A percentile compares a stretch with the other conserved stretches of the same genome.
Conservation (phyloP, 1,140 invertebrate genomes). For the Orchestia grillus region DNA sequence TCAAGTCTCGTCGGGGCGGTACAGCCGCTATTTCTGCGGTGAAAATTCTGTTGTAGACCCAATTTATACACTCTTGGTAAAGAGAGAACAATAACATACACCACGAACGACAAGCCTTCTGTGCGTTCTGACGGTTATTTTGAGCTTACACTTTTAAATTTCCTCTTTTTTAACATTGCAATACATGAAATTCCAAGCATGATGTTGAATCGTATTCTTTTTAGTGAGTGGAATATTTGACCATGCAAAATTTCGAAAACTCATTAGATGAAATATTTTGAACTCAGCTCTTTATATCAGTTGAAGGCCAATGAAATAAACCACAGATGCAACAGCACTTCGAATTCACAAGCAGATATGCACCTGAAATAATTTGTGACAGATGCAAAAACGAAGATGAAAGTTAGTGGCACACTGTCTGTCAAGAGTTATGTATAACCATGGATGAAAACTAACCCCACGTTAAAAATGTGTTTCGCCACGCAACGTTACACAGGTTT, state of each 20-base stretch:
- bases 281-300: neutral
- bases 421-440: neutral
- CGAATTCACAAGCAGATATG: neutral
- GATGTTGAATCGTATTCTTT: too few species aligned
- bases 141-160: too few species aligned
- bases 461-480: neutral
- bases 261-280: too few species aligned
- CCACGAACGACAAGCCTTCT: too few species aligned
- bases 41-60: neutral
- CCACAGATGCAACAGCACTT: neutral
- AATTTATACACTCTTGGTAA: neutral
- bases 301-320: neutral
- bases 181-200: too few species aligned
- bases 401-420: neutral
- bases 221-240: too few species aligned
- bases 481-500: neutral
- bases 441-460: neutral
- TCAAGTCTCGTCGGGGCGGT: too few species aligned
- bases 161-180: too few species aligned
- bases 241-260: too few species aligned
- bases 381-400: neutral
- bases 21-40: neutral
- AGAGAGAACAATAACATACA: neutral
- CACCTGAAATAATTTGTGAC: neutral
- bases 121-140: too few species aligned